Conservation (phyloP, 2,113 vertebrate species). For the Chamaetylas fuelleborni region DNA sequence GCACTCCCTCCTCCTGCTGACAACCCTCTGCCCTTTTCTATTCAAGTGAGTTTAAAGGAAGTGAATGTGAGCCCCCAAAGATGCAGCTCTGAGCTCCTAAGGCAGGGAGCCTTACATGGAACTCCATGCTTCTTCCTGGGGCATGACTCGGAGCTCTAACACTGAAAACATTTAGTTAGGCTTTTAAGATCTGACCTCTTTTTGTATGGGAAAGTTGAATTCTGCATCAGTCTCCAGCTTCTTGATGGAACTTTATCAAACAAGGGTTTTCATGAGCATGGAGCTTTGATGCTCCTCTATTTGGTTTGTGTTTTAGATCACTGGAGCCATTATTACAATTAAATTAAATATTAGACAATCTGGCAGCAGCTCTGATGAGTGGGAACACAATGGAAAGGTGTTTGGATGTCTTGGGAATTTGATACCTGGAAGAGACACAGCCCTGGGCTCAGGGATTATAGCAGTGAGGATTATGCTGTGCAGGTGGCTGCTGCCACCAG, state of each 20-base stretch:
- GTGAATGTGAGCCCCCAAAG: neutral
- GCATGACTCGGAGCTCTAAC: fast-evolving
- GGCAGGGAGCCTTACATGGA: neutral
- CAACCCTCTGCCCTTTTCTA: neutral
- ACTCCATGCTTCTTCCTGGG: fast-evolving
- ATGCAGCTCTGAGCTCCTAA: neutral
- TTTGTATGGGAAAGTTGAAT: neutral
- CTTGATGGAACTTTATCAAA: neutral
- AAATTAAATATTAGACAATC: neutral
- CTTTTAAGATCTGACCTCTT: neutral
- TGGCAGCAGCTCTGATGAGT: neutral
- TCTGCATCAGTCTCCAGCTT: neutral
- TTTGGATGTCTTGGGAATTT: neutral
- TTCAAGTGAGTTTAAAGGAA: neutral
- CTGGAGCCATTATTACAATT: neutral
- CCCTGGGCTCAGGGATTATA: neutral
- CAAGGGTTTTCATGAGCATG: neutral
- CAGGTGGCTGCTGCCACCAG: neutral
- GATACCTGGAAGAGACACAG: neutral
- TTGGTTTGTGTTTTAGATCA: neutral
- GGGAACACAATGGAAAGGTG: fast-evolving
- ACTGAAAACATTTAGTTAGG: neutral
- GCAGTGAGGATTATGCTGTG: neutral
- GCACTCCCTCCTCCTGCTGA: neutral
- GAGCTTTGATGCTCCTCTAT: neutral